Evolutionary conservation across 2,797 vertebrate species (phyloP).

Genomic region (Enteromius afrohamiltoni): DNA sequence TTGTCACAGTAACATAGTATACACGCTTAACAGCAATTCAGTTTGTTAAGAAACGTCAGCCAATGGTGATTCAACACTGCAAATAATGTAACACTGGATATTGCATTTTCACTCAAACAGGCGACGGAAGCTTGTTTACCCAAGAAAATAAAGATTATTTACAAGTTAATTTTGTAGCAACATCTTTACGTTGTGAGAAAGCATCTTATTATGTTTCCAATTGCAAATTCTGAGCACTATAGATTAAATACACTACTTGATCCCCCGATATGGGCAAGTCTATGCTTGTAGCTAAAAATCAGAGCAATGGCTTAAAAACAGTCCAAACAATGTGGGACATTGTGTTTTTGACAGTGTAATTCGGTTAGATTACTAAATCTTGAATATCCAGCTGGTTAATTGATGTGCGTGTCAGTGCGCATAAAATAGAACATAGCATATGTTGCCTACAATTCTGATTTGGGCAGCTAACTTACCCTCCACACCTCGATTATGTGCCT

Average conservation of each 20-base stretch:
- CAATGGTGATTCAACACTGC: neutral
- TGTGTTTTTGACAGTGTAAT: neutral
- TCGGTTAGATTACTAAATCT: neutral
- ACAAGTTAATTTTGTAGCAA: neutral
- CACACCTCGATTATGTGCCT: neutral
- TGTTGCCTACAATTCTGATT: neutral
- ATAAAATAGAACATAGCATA: neutral
- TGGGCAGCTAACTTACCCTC: neutral
- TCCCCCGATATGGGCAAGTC: neutral
- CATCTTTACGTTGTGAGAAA: neutral
- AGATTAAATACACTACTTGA: neutral
- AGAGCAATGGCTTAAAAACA: neutral
- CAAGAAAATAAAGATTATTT: neutral
- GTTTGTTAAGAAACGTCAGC: conserved; percentile 31
- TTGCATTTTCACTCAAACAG: neutral
- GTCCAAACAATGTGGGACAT: neutral
- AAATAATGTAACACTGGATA: conserved; percentile 3
- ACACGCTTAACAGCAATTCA: neutral
- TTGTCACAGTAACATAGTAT: conserved; percentile 2
- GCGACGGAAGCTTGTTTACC: neutral
- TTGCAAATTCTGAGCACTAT: neutral
- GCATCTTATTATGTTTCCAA: neutral
- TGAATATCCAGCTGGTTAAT: neutral
- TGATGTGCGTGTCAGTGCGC: neutral
- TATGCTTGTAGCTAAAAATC: neutral